Base-by-base conservation (phyloP, 1,140 invertebrate species). In the Spodoptera frugiperda region DNA sequence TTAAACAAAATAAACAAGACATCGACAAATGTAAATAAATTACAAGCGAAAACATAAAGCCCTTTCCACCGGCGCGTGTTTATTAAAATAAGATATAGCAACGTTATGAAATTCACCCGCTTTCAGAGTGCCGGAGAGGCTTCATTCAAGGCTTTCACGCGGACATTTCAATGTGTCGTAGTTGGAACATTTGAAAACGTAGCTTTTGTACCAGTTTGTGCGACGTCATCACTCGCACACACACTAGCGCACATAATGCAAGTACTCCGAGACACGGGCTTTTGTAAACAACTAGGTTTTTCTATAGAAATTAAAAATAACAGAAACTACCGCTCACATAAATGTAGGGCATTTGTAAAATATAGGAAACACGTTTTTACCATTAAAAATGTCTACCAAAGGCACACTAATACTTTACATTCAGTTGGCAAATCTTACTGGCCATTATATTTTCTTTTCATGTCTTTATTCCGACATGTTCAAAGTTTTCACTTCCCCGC, bases 41-140 rank as follows among this genome's bases (percentile, higher is more conserved):
- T 1, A 30, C 46, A 15, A 44, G 21, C 17, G 11, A 11, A 21
- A 68, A 67, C n/a, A 53, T 17, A 33, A 44, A 25, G 48, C 65
- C 65, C 19, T 21, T 65, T 48, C 51, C 46, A 68, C 30, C 46
- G 12, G 10, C 46, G 10, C 46, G 6, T 68, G 48, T 68, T 68
- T 51, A 53, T 68, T 68, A 19, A 68, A 68, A 68, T 48, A 53
- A 39, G 33, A 51, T 68, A 19, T 46, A 17, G 21, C 48, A 33
- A 25, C 65, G 30, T 68, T 51, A 68, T 68, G 65, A 53, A 53
- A 68, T 68, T 68, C 65, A 68, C 14, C 11, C 65, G 65, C 65
- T 46, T 68, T 53, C 63, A 67, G 63, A 19, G 46, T 67, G 30
- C 30, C 65, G 15, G 46, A 9, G 12, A 25, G 48, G 48, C 25